Evolutionary conservation across 2,797 vertebrate species (phyloP), one percentile per base, ranked within the genome.

Genomic region (Characodon lateralis): DNA sequence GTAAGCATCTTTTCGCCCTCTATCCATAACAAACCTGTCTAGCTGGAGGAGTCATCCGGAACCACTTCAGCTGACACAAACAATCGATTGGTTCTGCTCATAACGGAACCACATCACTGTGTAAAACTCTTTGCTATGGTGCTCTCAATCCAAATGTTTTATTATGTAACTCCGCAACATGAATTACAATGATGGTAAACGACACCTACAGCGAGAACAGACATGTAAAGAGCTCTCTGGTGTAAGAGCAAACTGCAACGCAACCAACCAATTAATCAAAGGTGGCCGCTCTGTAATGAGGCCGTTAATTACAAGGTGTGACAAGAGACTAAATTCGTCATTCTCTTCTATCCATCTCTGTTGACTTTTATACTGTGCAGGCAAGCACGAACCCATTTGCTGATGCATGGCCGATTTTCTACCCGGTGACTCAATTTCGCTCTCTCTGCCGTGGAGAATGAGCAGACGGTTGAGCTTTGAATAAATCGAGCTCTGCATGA

Each of bases 211-310:
- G 79, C 76, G 59, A 14, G 71, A 85, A 39, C 35, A 31, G 63
- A 81, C 71, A 79, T 3, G 71, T 35, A 68, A 55, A 59, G 74
- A 65, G 72, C 74, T 76, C 82, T 83, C 77, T 46, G 2, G 71
- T 83, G 87, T 85, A 90, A 89, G 74, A 55, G 5, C 80, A 94
- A 91, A 93, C 89, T 92, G 89, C 87, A 93, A 89, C 35, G 77
- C 86, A 85, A 74, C 50, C 20, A 77, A 91, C 75, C 88, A 89
- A 90, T 92, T 93, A 87, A 94, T 94, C 88, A 94, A 89, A 88
- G 80, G 63, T 55, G 80, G 83, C 61, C 78, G 72, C 81, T 89
- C 72, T 86, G 72, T 86, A 39, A 83, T 81, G 83, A 82, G 82
- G 78, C 56, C 43, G 70, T 72, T 63, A 87, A 92, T 92, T 87